Evolutionary conservation across 2,888 invertebrate species (phyloP).

Genomic region (Xylophagus ater): DNA sequence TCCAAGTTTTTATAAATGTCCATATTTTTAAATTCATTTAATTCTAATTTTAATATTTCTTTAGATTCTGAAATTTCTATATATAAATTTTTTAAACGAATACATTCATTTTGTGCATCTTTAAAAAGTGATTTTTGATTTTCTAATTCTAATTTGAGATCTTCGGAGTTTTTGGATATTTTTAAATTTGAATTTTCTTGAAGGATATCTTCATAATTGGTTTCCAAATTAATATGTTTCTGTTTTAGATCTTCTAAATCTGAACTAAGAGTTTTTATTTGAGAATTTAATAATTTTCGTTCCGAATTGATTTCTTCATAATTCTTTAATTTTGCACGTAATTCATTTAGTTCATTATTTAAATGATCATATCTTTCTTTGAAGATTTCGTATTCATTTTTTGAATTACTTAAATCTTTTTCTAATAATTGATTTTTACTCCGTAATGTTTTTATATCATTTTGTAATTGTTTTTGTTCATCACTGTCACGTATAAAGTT

Average conservation of each 20-base stretch:
- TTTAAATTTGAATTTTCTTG: conserved; percentile 26
- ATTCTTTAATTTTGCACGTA: conserved; percentile 36
- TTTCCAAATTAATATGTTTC: conserved; percentile 28
- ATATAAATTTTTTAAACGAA: conserved; percentile 45
- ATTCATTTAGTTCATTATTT: conserved; percentile 7
- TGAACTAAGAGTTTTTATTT: conserved; percentile 43
- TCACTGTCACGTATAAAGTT: conserved; percentile 39
- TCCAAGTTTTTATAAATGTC: conserved; percentile 43
- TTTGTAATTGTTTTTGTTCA: conserved; percentile 36
- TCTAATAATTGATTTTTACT: conserved; percentile 35
- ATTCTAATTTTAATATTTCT: conserved; percentile 46
- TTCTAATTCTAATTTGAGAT: conserved; percentile 39
- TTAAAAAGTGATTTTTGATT: conserved; percentile 43
- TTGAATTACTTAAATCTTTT: conserved; percentile 38
- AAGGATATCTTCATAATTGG: conserved; percentile 24
- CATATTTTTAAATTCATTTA: conserved; percentile 44
- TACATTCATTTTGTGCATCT: conserved; percentile 45
- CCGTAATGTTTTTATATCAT: conserved; percentile 37
- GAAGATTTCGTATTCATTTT: conserved; percentile 16
- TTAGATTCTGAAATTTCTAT: conserved; percentile 49
- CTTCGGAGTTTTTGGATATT: conserved; percentile 19
- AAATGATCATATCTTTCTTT: conserved; percentile 37
- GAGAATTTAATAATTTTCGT: conserved; percentile 38
- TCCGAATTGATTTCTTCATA: conserved; percentile 38
- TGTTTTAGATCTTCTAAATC: conserved; percentile 37